These are phyloP conservation scores for Coreius guichenoti DNA, from an alignment of 2,797 vertebrate species.

Conservation along the genomic window DNA sequence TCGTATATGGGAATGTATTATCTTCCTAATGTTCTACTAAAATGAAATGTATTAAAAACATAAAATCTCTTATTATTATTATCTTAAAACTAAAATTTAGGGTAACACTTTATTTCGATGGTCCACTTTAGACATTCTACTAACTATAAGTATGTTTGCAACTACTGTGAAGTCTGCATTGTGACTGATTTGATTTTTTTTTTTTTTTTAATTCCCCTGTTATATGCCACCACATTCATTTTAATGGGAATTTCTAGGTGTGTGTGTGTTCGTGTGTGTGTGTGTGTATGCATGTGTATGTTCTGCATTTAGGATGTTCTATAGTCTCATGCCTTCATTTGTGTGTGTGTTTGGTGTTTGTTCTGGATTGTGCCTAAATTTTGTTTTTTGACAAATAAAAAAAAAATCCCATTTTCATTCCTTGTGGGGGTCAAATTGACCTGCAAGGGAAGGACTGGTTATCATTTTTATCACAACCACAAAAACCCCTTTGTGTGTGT, in stretches of 20 bases:
- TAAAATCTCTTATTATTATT: neutral
- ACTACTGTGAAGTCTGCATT: neutral
- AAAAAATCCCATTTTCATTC: no score
- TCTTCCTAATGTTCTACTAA: neutral
- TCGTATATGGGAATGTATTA: neutral
- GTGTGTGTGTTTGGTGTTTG: no score
- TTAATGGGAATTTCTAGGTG: no score
- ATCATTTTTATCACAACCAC: neutral
- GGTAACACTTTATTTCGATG: neutral
- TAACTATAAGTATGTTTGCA: neutral
- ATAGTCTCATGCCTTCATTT: no score
- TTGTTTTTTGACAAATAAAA: no score
- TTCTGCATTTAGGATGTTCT: no score
- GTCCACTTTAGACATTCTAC: neutral
- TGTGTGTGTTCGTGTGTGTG: no score
- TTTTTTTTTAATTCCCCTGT: no score
- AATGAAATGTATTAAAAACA: neutral
- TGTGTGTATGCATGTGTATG: no score
- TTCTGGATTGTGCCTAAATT: no score
- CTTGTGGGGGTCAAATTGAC: no score
- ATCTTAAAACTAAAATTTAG: neutral
- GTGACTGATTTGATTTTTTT: neutral
- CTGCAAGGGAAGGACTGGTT: neutral
- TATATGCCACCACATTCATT: no score
- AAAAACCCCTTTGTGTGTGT: neutral